phyloP scores from a whole-genome alignment of 2,113 vertebrate species.

The Heterochromis multidens region DNA sequence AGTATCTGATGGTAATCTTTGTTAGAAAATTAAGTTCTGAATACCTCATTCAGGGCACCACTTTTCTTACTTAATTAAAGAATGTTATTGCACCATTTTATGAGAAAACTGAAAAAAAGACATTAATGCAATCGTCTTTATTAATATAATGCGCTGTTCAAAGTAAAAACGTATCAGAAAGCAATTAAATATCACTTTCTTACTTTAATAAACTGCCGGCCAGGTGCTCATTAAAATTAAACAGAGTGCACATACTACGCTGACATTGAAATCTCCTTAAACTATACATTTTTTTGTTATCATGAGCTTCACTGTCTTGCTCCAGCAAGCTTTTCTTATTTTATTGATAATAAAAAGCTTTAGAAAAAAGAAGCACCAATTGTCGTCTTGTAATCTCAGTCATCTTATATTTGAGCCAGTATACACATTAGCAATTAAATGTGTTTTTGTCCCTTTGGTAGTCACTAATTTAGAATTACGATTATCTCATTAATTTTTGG shows the following conservation, averaged over 20 bases:
- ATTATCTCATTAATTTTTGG: neutral
- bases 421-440: too few relatives aligned
- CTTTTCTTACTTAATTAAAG: neutral
- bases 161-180: neutral
- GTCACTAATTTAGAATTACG: neutral
- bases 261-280: too few relatives aligned
- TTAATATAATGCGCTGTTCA: neutral
- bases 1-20: neutral
- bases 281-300: too few relatives aligned
- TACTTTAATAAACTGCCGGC: neutral
- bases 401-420: too few relatives aligned
- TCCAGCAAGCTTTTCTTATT: too few relatives aligned
- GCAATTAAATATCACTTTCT: neutral
- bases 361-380: too few relatives aligned
- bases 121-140: neutral
- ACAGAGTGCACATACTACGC: neutral
- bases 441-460: too few relatives aligned
- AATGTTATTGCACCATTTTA: neutral
- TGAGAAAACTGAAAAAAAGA: neutral
- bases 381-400: too few relatives aligned
- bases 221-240: neutral
- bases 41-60: accelerated
- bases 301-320: too few relatives aligned
- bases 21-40: neutral
- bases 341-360: too few relatives aligned